Conservation (phyloP, 2,888 invertebrate species). For the Schrankia costaestrigalis region DNA sequence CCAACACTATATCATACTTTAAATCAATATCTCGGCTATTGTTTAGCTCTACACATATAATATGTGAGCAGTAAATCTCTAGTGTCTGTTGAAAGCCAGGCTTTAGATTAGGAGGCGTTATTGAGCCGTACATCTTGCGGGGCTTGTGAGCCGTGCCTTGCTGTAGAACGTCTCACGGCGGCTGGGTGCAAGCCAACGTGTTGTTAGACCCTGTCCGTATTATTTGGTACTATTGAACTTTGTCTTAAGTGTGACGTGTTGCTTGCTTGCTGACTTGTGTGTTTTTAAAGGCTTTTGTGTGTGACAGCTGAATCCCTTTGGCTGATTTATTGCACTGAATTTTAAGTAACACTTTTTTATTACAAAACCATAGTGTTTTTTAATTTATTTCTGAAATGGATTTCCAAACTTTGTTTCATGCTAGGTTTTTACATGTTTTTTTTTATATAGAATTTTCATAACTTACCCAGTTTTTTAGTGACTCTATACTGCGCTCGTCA, state of each 20-base stretch:
- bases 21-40: conserved; percentile 35
- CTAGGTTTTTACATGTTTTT: too few relatives aligned
- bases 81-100: conserved; percentile 47
- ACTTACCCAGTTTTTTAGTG: too few relatives aligned
- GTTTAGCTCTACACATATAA: conserved; percentile 37
- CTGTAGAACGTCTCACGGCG: conserved; percentile 18
- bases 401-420: too few relatives aligned
- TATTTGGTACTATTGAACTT: neutral
- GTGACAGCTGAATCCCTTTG: too few relatives aligned
- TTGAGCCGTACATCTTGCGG: conserved; percentile 63
- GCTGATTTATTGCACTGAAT: too few relatives aligned
- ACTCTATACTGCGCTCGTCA: too few relatives aligned
- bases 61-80: conserved; percentile 60
- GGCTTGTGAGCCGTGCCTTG: conserved; percentile 15
- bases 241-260: neutral
- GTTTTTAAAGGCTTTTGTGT: too few relatives aligned
- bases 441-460: too few relatives aligned
- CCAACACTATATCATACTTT: conserved; percentile 30
- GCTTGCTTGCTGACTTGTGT: too few relatives aligned
- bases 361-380: too few relatives aligned
- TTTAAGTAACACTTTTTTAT: too few relatives aligned
- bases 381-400: too few relatives aligned
- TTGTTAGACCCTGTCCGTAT: conserved; percentile 1
- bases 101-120: conserved; percentile 61
- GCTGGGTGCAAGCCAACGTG: conserved; percentile 9